Evolutionary conservation across 1,140 invertebrate species (phyloP).

Genomic region (Pogonognathellus flavescens): DNA sequence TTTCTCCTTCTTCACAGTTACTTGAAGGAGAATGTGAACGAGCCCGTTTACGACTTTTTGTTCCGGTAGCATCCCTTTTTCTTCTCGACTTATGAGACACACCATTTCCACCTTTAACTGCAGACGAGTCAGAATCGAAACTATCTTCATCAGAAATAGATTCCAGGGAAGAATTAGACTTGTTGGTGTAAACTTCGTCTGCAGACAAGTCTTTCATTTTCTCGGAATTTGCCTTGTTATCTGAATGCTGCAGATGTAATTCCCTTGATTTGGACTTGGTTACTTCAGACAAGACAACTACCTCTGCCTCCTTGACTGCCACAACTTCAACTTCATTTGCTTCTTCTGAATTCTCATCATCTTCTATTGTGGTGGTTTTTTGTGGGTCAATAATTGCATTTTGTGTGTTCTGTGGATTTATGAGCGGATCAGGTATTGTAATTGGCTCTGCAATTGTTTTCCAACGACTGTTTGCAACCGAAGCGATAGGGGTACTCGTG

Average conservation of each 20-base stretch:
- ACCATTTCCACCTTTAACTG: not conserved
- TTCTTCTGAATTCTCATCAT: not conserved
- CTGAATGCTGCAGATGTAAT: not conserved
- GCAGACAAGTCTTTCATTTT: not conserved
- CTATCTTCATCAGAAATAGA: constrained; percentile 58
- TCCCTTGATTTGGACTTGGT: not conserved
- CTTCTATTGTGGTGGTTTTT: not conserved
- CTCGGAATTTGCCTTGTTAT: not conserved
- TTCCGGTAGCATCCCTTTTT: not conserved
- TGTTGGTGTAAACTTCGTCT: not conserved
- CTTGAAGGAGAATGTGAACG: constrained; percentile 62
- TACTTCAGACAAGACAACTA: not conserved
- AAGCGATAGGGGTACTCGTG: not conserved
- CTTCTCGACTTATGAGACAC: not conserved
- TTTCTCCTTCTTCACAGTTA: constrained; percentile 74
- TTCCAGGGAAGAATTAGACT: constrained; percentile 3
- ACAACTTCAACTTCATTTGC: not conserved
- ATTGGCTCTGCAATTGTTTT: constrained; percentile 26
- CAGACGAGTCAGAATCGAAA: not conserved
- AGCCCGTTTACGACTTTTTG: constrained; percentile 20
- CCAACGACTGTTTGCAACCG: constrained; percentile 12
- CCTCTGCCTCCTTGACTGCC: constrained; percentile 27
- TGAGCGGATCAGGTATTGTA: not conserved
- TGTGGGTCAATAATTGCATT: not conserved
- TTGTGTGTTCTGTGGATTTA: not conserved